These are phyloP conservation scores for Villa cingulata DNA, from an alignment of 2,888 invertebrate species.

Conservation along the genomic window DNA sequence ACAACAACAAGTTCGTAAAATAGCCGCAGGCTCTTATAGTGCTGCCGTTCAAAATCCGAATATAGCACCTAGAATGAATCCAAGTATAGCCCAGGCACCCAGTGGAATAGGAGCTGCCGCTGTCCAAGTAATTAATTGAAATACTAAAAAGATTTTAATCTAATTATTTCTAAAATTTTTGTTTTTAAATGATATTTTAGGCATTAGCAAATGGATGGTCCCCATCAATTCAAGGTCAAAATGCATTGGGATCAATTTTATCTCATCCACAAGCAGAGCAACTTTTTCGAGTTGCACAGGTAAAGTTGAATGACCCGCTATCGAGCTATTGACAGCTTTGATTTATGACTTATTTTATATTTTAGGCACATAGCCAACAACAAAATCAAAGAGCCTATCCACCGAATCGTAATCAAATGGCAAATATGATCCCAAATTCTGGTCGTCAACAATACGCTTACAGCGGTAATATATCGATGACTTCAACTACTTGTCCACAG, in stretches of 20 bases:
- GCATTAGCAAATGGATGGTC: slow-evolving; percentile 38
- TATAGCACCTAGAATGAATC: slow-evolving; percentile 21
- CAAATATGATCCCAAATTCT: slow-evolving; percentile 10
- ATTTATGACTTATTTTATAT: too few relatives aligned
- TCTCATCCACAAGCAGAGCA: slow-evolving; percentile 41
- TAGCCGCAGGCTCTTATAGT: slow-evolving; percentile 16
- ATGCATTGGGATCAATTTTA: slow-evolving; percentile 29
- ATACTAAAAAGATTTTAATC: not conserved
- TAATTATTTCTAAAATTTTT: not conserved
- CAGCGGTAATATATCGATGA: slow-evolving; percentile 10
- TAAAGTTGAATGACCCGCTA: too few relatives aligned
- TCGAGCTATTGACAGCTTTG: too few relatives aligned
- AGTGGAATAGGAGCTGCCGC: slow-evolving; percentile 25
- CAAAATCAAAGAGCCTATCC: slow-evolving; percentile 11
- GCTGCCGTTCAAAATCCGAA: slow-evolving; percentile 7
- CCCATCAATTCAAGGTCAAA: slow-evolving; percentile 14
- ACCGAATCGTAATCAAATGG: slow-evolving; percentile 11
- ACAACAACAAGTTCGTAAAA: slow-evolving; percentile 24
- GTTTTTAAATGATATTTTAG: slow-evolving; percentile 7
- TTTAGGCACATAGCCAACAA: slow-evolving; percentile 12
- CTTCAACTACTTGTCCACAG: slow-evolving; percentile 10
- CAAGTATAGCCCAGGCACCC: slow-evolving; percentile 35
- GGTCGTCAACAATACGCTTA: slow-evolving; percentile 12
- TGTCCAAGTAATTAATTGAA: slow-evolving; percentile 17
- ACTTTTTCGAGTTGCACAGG: slow-evolving; percentile 31